Percentiles rank a stretch among this genome's conserved stretches.
Evolutionary conservation across 2,888 invertebrate genomes (phyloP).

Genomic region (Ferrisia virgata): DNA sequence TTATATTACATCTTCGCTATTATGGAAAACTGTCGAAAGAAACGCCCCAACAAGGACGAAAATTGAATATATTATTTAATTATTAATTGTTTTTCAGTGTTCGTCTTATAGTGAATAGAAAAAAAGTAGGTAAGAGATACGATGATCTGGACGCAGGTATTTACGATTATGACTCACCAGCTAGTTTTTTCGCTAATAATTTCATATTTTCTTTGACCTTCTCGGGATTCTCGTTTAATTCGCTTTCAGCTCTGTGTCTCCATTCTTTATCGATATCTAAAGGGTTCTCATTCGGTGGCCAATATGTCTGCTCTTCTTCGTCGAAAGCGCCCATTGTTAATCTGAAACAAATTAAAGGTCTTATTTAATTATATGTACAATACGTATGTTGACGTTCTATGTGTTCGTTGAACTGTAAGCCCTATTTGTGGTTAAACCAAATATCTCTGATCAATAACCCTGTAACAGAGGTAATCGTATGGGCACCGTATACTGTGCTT

Average conservation of each 20-base stretch:
- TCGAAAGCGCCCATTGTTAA: conserved; percentile 44
- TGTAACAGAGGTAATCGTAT: too few relatives aligned
- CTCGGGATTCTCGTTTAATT: conserved; percentile 50
- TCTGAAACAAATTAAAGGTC: conserved; percentile 34
- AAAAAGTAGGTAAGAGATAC: neutral
- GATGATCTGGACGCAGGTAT: too few relatives aligned
- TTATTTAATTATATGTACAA: neutral
- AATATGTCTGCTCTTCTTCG: conserved; percentile 47
- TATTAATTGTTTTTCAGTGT: neutral
- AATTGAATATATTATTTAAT: neutral
- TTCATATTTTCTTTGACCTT: conserved; percentile 49
- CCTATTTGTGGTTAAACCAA: too few relatives aligned
- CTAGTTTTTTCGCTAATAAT: conserved; percentile 48
- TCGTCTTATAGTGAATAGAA: neutral
- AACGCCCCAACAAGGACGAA: neutral
- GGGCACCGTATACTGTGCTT: too few relatives aligned
- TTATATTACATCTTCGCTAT: neutral
- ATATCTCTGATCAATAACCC: too few relatives aligned
- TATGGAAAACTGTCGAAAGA: neutral
- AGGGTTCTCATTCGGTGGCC: conserved; percentile 49
- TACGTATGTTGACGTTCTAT: too few relatives aligned
- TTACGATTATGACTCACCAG: conserved; percentile 49
- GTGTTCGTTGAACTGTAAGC: too few relatives aligned
- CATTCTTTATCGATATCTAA: conserved; percentile 53
- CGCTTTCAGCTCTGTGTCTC: conserved; percentile 49